These are phyloP conservation scores for Phoebastria nigripes DNA, from an alignment of 2,797 vertebrate genomes.

Conservation along the genomic window DNA sequence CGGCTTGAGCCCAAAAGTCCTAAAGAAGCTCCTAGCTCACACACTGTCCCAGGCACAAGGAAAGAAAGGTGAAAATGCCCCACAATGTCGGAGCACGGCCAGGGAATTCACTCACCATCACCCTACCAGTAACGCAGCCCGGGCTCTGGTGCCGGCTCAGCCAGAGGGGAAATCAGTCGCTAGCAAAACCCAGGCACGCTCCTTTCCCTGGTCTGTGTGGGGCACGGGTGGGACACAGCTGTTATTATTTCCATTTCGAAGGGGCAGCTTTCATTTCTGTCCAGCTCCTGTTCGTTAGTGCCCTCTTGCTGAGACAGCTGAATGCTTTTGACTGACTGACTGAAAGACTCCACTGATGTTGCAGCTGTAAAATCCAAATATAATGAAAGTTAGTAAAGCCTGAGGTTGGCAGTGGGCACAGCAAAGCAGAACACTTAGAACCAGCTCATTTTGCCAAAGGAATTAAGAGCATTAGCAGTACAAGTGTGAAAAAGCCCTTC, in stretches of 20 bases:
- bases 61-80: neutral
- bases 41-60: too few relatives aligned
- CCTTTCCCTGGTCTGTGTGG: neutral
- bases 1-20: neutral
- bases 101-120: neutral
- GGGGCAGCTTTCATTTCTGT: neutral
- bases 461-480: slow-evolving; percentile 38
- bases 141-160: neutral
- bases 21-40: neutral
- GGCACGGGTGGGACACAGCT: neutral
- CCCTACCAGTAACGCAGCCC: neutral
- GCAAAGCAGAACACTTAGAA: slow-evolving; percentile 6
- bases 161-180: neutral
- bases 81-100: fast-evolving
- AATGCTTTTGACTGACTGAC: slow-evolving; percentile 31
- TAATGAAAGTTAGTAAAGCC: neutral
- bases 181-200: neutral
- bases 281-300: neutral
- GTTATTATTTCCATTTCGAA: neutral
- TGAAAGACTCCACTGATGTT: neutral
- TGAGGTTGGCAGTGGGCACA: neutral
- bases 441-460: slow-evolving; percentile 22
- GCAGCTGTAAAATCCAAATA: slow-evolving; percentile 25
- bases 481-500: slow-evolving; percentile 45
- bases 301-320: slow-evolving; percentile 6